Evolutionary conservation across 2,113 vertebrate genomes (phyloP).

Genomic region (Centropus bengalensis): DNA sequence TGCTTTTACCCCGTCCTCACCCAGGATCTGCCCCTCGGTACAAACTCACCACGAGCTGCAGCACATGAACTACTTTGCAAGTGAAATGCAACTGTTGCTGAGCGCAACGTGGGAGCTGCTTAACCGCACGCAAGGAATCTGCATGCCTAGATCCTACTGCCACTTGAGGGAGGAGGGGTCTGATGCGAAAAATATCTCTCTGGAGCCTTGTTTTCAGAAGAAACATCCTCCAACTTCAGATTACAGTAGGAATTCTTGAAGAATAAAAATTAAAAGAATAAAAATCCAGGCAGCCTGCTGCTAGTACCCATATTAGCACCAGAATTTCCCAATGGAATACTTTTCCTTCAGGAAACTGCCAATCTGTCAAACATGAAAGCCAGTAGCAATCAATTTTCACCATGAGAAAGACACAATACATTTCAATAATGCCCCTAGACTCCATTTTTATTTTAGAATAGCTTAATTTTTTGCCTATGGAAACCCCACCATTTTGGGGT

Average conservation of each 20-base stretch:
- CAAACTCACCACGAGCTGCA: background rate
- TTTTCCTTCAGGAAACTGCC: constrained; percentile 40
- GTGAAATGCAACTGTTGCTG: constrained; percentile 32
- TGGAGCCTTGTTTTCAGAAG: constrained; percentile 19
- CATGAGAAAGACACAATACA: background rate
- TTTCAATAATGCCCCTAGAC: constrained; percentile 1
- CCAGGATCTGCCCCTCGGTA: background rate
- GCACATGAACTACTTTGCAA: constrained; percentile 39
- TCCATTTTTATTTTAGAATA: constrained; percentile 6
- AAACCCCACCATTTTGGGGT: background rate
- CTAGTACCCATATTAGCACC: background rate
- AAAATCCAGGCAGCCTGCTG: background rate
- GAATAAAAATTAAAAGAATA: constrained; percentile 26
- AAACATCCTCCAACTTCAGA: constrained; percentile 2
- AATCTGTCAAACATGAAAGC: constrained; percentile 33
- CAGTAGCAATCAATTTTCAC: constrained; percentile 18
- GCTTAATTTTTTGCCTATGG: background rate
- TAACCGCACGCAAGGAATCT: constrained; percentile 24
- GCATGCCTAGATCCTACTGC: background rate
- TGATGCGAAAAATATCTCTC: constrained; percentile 31
- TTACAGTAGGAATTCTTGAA: background rate
- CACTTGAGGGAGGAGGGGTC: background rate
- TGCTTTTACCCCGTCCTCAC: background rate
- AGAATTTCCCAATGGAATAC: constrained; percentile 1
- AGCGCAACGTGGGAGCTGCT: constrained; percentile 40